Conservation (phyloP, 2,888 invertebrate species). For the Drosophila dives region DNA sequence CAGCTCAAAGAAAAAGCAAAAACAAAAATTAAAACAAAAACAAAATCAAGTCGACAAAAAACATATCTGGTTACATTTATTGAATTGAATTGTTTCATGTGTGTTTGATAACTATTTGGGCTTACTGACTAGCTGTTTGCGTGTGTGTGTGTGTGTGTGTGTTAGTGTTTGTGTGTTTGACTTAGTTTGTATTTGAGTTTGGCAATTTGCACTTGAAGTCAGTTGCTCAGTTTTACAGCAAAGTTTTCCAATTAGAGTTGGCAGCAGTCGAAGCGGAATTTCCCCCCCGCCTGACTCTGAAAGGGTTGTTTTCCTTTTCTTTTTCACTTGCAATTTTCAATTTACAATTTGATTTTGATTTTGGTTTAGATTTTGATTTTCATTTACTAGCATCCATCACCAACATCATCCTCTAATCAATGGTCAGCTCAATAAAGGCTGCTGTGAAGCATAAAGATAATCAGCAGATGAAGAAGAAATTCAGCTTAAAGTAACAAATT, state of each 20-base stretch:
- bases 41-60: conserved; percentile 48
- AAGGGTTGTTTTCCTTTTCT: conserved; percentile 59
- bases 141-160: background rate
- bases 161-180: background rate
- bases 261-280: conserved; percentile 52
- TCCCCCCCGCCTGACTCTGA: conserved; percentile 29
- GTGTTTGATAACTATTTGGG: conserved; percentile 70
- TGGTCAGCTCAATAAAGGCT: conserved; percentile 40
- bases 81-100: conserved; percentile 71
- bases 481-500: conserved; percentile 64
- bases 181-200: conserved; percentile 55
- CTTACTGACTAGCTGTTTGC: background rate
- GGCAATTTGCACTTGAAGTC: conserved; percentile 59
- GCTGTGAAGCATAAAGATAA: conserved; percentile 69
- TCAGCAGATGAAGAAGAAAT: conserved; percentile 19
- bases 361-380: background rate
- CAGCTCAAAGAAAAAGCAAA: conserved; percentile 60
- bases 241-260: conserved; percentile 76
- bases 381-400: conserved; percentile 23
- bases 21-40: conserved; percentile 31
- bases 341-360: conserved; percentile 1
- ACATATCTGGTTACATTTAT: conserved; percentile 68
- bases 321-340: conserved; percentile 6
- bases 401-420: conserved; percentile 49
- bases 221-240: conserved; percentile 43